Evolutionary conservation across 2,888 invertebrate species (phyloP), one percentile per base, ranked within the genome.

Genomic region (Meteorus colon): DNA sequence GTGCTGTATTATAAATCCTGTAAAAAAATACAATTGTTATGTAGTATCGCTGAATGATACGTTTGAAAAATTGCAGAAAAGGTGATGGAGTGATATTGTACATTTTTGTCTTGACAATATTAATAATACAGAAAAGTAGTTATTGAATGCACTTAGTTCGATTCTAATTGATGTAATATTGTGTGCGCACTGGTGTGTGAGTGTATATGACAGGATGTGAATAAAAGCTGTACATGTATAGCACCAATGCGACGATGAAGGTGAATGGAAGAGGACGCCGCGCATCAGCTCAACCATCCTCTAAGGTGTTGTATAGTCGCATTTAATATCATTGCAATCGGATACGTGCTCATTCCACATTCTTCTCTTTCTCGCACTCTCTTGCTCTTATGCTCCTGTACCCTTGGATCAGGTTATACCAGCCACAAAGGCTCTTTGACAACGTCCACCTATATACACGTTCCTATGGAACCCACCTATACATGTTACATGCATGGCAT

Each of bases 321-420:
- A 84, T 86, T 87, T 86, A 87, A 87, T 86, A 86, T 86, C 85
- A 83, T 80, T 79, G 85, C 83, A 84, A 87, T 86, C 81, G 80
- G 85, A 87, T 85, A 84, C 81, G 77, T 74, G 45, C 77, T 77
- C 65, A 69, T 79, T 66, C 19, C 73, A 14, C 72, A 37, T 68
- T 73, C 73, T 31, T 60, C 73, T 67, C 55, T 66, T 73, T 34
- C 29, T 63, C 63, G 14, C 16, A 63, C 63, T 41, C 41, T 12
- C 41, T 41, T 10, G 12, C 41, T 41, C 41, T 41, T 41, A 41
- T 10, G n/a, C n/a, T n/a, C 31, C 79, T 78, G 80, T 34, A n/a
- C n/a, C 63, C 81, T 79, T 79, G 80, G 82, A 84, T 87, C 84
- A 82, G 83, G 82, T 87, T 87, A 82, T 85, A 82, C 76, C 78